Conservation (phyloP, 2,797 vertebrate species). For the Jordanella pulchra region DNA sequence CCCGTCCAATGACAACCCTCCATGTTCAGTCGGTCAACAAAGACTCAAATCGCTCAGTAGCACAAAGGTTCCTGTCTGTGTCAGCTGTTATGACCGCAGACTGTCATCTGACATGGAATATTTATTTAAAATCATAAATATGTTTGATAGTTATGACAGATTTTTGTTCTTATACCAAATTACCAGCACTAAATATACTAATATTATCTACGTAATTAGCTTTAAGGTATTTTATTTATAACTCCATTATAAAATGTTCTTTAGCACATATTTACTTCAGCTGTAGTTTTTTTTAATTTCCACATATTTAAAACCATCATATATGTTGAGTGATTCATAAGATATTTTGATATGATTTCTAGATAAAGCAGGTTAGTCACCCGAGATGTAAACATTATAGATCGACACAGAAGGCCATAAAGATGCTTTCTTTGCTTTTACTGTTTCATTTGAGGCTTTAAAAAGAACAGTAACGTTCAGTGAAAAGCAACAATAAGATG, state of each 20-base stretch:
- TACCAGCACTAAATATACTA: no score
- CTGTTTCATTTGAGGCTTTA: background rate
- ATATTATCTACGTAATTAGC: no score
- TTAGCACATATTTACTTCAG: background rate
- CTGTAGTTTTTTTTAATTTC: background rate
- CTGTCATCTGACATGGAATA: constrained; percentile 7
- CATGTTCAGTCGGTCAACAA: constrained; percentile 58
- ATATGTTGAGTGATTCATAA: background rate
- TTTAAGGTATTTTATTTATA: background rate
- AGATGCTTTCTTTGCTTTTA: background rate
- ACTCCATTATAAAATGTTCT: background rate
- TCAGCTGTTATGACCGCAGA: constrained; percentile 8
- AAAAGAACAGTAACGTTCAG: constrained; percentile 1
- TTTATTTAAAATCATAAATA: no score
- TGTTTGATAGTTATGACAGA: background rate
- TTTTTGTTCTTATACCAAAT: no score
- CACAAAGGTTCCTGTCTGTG: constrained; percentile 27
- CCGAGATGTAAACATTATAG: no score
- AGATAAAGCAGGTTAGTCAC: background rate
- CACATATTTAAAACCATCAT: background rate
- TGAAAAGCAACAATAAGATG: constrained; percentile 11
- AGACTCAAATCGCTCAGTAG: constrained; percentile 16
- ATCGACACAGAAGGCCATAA: background rate
- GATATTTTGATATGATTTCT: background rate
- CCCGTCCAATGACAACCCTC: background rate